Evolutionary conservation across 1,140 invertebrate genomes (phyloP), one percentile per base, ranked within the genome.

Genomic region (Bombus huntii): DNA sequence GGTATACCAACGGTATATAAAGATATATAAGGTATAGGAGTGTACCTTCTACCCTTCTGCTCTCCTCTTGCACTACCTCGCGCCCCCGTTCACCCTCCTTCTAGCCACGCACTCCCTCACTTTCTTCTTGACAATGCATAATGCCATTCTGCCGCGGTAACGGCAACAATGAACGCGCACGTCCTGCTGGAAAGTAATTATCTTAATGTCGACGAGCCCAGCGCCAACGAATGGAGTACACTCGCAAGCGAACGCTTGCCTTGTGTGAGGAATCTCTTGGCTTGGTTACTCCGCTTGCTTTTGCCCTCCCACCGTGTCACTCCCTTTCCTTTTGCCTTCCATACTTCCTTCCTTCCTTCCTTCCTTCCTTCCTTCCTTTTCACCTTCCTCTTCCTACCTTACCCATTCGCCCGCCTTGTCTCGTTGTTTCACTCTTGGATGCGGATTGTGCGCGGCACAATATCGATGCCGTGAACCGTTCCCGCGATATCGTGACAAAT

Each of bases 101-200:
- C 13, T 28, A n/a, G 37, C 65, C 79, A 39, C 71, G 68, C 78
- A 44, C 72, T 47, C 57, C 85, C 72, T 81, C 76, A 79, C 88
- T 91, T 90, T 91, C 90, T 91, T 91, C 88, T 12, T 31, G 80
- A 91, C 90, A 90, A 89, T 91, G 71, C 78, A 91, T 91, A 89
- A 91, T 91, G 86, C 88, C 90, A 91, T 91, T 91, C 90, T 91
- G 84, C 72, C 90, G 88, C 90, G 88, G 90, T 91, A 91, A 89
- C 90, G 47, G 72, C 88, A 72, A 90, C 89, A 90, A 90, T 89
- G 75, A 79, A 47, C 68, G 84, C 85, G 88, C 90, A 91, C 86
- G 78, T 89, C 90, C 90, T 82, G 83, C 90, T 91, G 86, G 86
- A 91, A 91, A 91, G 90, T 91, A 91, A 91, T 91, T 91, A 91